These are phyloP conservation scores for Fragum fragum DNA, from an alignment of 2,888 invertebrate genomes.

Conservation along the genomic window DNA sequence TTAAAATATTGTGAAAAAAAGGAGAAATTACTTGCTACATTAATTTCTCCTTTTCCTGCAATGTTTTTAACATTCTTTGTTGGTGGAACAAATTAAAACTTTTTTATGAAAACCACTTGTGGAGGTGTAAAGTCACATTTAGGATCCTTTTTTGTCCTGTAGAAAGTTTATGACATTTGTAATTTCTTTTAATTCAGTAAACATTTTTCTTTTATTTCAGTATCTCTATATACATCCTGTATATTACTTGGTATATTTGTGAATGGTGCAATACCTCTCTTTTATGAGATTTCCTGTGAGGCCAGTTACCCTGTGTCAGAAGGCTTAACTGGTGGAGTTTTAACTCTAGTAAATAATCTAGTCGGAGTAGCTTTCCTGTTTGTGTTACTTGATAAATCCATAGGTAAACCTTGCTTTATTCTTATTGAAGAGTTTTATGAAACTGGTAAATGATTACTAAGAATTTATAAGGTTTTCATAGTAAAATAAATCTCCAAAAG, in stretches of 20 bases:
- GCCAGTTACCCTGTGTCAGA: constrained; percentile 81
- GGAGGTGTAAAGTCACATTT: too few relatives aligned
- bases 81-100: too few relatives aligned
- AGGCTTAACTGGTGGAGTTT: constrained; percentile 79
- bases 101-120: too few relatives aligned
- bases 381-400: constrained; percentile 74
- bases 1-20: too few relatives aligned
- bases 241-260: constrained; percentile 73
- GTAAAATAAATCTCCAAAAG: too few relatives aligned
- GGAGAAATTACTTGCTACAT: too few relatives aligned
- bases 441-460: too few relatives aligned
- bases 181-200: constrained; percentile 79
- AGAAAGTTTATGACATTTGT: constrained; percentile 74
- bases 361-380: constrained; percentile 78
- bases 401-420: constrained; percentile 65
- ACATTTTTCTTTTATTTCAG: constrained; percentile 63
- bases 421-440: too few relatives aligned
- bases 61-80: too few relatives aligned
- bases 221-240: constrained; percentile 72
- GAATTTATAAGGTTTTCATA: too few relatives aligned
- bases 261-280: constrained; percentile 77
- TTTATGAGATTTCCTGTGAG: constrained; percentile 81
- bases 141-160: too few relatives aligned
- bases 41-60: too few relatives aligned
- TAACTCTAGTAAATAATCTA: constrained; percentile 78